Evolutionary conservation across 1,140 invertebrate species (phyloP).

Genomic region (Drosophila repletoides): DNA sequence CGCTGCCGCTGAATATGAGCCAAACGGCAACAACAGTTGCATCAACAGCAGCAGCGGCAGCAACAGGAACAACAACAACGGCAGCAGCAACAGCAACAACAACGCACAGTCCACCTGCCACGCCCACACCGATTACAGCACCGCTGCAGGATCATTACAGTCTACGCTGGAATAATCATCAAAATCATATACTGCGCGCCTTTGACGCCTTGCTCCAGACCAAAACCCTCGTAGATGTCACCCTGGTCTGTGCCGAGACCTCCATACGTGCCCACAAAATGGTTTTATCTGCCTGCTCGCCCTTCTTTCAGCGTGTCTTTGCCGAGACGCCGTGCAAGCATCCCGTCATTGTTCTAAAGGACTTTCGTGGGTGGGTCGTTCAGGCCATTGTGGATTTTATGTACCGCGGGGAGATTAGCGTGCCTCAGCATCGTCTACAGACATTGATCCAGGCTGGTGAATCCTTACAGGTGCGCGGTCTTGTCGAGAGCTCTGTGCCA

Average conservation of each 20-base stretch:
- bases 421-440: conserved; percentile 91
- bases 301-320: conserved; percentile 94
- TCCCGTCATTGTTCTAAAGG: conserved; percentile 94
- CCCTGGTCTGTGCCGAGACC: conserved; percentile 92
- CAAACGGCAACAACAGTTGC: conserved; percentile 29
- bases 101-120: conserved; percentile 61
- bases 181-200: conserved; percentile 91
- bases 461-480: conserved; percentile 90
- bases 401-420: conserved; percentile 95
- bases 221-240: conserved; percentile 93
- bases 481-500: conserved; percentile 88
- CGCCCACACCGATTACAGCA: conserved; percentile 43
- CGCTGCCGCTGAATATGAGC: conserved; percentile 71
- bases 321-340: conserved; percentile 96
- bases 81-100: not conserved
- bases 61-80: not conserved
- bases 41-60: conserved; percentile 69
- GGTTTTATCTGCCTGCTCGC: conserved; percentile 94
- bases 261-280: conserved; percentile 94
- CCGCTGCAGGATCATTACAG: conserved; percentile 95
- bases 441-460: conserved; percentile 93
- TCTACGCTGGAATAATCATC: conserved; percentile 96
- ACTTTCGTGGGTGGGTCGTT: conserved; percentile 92
- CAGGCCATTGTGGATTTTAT: conserved; percentile 95
- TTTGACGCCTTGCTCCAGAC: conserved; percentile 93